Evolutionary conservation across 53 echinoderm and acorn worm genomes (phyloP).

Genomic region (Apostichopus leukothele): DNA sequence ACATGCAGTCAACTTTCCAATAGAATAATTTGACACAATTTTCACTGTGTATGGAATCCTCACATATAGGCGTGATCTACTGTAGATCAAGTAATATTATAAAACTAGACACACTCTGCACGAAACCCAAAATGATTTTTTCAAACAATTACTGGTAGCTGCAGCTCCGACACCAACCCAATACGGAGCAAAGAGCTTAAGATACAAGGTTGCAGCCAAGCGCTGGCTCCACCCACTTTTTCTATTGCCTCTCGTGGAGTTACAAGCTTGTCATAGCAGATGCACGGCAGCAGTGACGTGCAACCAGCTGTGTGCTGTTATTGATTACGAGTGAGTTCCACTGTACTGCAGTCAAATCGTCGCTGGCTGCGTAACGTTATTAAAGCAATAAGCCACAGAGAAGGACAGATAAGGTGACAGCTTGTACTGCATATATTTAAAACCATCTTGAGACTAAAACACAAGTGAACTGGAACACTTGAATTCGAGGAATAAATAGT

Average conservation of each 20-base stretch:
- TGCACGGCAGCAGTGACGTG: background rate
- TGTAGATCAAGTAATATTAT: background rate
- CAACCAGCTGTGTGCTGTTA: constrained; percentile 10
- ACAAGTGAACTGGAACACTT: background rate
- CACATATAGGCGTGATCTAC: background rate
- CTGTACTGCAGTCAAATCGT: background rate
- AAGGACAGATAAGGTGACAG: background rate
- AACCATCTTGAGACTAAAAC: background rate
- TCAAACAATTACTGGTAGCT: constrained; percentile 30
- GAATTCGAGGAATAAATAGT: background rate
- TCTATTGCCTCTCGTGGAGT: constrained; percentile 5
- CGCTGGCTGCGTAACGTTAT: background rate
- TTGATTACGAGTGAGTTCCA: constrained; percentile 13
- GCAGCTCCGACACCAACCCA: background rate
- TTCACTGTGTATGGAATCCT: background rate
- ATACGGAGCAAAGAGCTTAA: background rate
- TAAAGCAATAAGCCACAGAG: background rate
- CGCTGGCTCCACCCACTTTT: background rate
- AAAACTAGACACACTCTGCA: background rate
- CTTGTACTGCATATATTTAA: background rate
- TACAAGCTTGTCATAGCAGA: background rate
- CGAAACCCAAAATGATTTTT: background rate
- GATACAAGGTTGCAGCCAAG: background rate
- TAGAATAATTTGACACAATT: too few relatives aligned
- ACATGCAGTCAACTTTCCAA: too few relatives aligned